Evolutionary conservation across 2,797 vertebrate genomes (phyloP).

Genomic region (Apogon hyalosoma): DNA sequence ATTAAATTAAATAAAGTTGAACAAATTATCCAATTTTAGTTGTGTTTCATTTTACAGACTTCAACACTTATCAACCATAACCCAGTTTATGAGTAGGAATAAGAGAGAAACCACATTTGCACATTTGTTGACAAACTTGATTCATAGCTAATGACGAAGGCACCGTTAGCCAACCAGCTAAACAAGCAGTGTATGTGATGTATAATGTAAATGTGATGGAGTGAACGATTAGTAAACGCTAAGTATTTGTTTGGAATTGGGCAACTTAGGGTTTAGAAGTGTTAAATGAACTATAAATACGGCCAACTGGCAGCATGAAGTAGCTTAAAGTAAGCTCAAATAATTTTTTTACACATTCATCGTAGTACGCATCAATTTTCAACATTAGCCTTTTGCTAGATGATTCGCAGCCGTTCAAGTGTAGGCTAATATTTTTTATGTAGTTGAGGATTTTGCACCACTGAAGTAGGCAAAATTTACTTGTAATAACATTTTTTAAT

Average conservation of each 20-base stretch:
- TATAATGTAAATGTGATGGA: not conserved
- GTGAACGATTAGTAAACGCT: not conserved
- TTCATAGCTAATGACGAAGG: conserved; percentile 32
- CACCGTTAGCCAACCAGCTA: conserved; percentile 35
- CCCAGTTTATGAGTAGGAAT: accelerated
- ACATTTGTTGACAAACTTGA: conserved; percentile 66
- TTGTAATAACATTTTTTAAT: not conserved
- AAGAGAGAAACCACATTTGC: not conserved
- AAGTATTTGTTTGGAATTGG: not conserved
- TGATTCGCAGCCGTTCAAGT: not conserved
- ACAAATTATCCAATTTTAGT: accelerated
- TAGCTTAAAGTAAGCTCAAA: not conserved
- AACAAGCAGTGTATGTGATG: conserved; percentile 7
- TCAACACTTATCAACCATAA: accelerated
- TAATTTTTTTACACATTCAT: not conserved
- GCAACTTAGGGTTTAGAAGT: not conserved
- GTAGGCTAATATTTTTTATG: not conserved
- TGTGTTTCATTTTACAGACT: accelerated
- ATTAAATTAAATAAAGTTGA: not conserved
- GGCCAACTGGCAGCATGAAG: not conserved
- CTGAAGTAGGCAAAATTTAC: not conserved
- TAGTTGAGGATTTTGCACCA: no score
- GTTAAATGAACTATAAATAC: not conserved
- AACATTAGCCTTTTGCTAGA: conserved; percentile 17
- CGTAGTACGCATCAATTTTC: conserved; percentile 10